Base-by-base conservation (phyloP, 2,113 vertebrate species). In the Cyprinodon brontotheroides region DNA sequence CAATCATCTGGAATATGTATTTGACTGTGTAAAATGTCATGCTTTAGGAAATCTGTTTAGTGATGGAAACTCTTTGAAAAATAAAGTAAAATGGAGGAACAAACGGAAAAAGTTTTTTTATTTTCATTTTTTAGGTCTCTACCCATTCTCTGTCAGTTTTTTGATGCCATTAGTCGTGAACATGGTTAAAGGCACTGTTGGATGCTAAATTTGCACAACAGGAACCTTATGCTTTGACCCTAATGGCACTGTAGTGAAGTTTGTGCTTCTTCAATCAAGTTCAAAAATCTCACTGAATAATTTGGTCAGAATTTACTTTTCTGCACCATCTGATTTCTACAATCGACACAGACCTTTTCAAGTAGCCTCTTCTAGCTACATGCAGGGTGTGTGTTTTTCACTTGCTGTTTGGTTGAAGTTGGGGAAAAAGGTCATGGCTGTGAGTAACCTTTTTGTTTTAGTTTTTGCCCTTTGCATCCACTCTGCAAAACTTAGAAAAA, bases 121-220 rank as follows among this genome's bases (percentile, higher is more conserved):
- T 29, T 29, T 29, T 29, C 29, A 29, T 29, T 29, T 29, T 29
- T 29, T 29, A 29, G 29, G 79, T 68, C 70, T 76, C 82, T 84
- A 77, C 89, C 89, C 85, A 90, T 92, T n/a, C n/a, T 89, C 87
- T 83, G 81, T 82, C 65, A 75, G 75, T 87, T 80, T 78, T 73
- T 63, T 72, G 72, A 64, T 74, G 81, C 82, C 80, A 50, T 20
- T 78, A 81, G 79, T 79, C 80, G 38, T n/a, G 60, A 84, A 66
- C 82, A 63, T 80, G 79, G 88, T 83, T 77, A 79, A 81, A 75
- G 70, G 85, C 67, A 84, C 74, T 65, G 80, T 82, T 82, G 72
- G 65, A 74, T 72, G 64, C 82, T 84, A 78, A 78, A 88, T 90
- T 91, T 89, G 80, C 74, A 84, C 82, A 81, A 82, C 85, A 86